Evolutionary conservation across 2,113 vertebrate species (phyloP).

Genomic region (Taurulus bubalis): DNA sequence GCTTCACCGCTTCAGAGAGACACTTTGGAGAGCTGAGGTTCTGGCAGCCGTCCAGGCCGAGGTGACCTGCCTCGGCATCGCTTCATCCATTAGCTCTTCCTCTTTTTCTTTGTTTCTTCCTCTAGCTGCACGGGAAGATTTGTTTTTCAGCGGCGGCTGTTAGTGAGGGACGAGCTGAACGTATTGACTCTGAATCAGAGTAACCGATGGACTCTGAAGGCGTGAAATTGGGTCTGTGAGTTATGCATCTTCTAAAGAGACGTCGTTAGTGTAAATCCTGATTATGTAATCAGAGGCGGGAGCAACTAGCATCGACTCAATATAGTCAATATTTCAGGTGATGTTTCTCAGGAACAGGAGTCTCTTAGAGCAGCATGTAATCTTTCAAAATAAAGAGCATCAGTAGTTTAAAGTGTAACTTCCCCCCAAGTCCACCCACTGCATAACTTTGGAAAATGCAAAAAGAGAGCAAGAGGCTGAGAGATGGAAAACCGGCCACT

Average conservation of each 20-base stretch:
- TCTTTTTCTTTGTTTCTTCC: background rate
- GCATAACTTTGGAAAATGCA: too few species aligned
- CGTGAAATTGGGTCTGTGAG: slow-evolving; percentile 26
- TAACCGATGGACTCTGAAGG: slow-evolving; percentile 4
- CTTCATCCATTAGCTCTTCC: slow-evolving; percentile 22
- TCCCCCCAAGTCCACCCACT: too few species aligned
- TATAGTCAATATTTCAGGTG: background rate
- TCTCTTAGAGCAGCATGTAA: background rate
- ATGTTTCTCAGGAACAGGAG: background rate
- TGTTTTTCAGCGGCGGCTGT: background rate
- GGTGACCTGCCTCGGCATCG: slow-evolving; percentile 31
- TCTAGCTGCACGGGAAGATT: background rate
- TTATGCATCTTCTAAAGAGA: background rate
- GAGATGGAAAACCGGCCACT: too few species aligned
- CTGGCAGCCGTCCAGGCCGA: slow-evolving; percentile 31
- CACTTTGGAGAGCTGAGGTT: slow-evolving; percentile 21
- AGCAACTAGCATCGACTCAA: background rate
- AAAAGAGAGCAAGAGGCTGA: too few species aligned
- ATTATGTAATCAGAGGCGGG: background rate
- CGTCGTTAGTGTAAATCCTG: background rate
- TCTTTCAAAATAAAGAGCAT: background rate
- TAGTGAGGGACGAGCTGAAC: background rate
- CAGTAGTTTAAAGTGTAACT: too few species aligned
- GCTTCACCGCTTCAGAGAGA: slow-evolving; percentile 17
- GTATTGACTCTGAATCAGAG: background rate